These are phyloP conservation scores for Oreortyx pictus DNA, from an alignment of 2,797 vertebrate species.

Conservation along the genomic window DNA sequence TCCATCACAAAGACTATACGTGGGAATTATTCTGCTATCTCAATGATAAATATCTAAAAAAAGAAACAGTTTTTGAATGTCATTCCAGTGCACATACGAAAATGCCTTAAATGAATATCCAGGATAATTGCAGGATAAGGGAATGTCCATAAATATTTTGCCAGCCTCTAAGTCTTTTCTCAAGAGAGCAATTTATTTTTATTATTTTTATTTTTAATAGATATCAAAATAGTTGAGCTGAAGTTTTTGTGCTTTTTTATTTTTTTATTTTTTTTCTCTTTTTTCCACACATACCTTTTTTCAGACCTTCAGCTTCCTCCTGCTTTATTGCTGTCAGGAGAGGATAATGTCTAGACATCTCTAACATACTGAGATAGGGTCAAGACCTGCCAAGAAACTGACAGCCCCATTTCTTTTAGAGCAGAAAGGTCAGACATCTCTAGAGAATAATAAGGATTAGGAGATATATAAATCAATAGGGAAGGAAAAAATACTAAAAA, in stretches of 20 bases:
- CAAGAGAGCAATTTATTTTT: not conserved
- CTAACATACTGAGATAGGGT: not conserved
- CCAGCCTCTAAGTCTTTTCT: not conserved
- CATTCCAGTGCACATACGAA: not conserved
- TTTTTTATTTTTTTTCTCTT: not conserved
- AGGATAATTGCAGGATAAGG: fast-evolving
- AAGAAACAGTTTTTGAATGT: not conserved
- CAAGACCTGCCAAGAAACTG: not conserved
- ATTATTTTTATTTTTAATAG: not conserved
- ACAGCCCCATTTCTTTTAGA: not conserved
- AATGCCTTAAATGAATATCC: not conserved
- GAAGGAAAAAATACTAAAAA: not conserved
- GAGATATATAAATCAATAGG: not conserved
- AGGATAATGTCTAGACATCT: not conserved
- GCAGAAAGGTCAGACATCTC: not conserved
- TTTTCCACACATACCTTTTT: not conserved
- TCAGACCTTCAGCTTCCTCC: not conserved
- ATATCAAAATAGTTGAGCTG: not conserved
- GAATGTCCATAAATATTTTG: not conserved
- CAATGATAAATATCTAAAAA: not conserved
- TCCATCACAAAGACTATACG: not conserved
- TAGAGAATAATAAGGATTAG: not conserved
- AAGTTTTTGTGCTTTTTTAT: not conserved
- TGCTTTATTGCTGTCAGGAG: not conserved
- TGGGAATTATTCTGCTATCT: not conserved